These are phyloP conservation scores for Carettochelys insculpta DNA, from an alignment of 2,113 vertebrate genomes.

Conservation along the genomic window DNA sequence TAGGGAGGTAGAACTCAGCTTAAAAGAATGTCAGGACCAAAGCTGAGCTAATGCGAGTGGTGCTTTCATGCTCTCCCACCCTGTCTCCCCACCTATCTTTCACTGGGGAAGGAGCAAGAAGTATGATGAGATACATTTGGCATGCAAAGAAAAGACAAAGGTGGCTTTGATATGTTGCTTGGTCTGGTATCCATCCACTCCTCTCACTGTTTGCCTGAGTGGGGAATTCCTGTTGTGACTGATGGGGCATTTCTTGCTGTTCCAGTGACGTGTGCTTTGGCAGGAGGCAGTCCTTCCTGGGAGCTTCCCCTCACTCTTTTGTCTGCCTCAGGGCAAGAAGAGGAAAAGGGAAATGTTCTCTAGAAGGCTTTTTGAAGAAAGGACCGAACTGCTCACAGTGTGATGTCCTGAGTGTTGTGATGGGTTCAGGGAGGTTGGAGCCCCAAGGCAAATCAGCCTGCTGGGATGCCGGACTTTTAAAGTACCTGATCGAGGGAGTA, in stretches of 20 bases:
- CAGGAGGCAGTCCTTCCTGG: background rate
- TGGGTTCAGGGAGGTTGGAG: background rate
- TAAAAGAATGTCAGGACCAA: slow-evolving; percentile 9
- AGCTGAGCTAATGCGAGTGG: slow-evolving; percentile 19
- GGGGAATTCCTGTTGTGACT: background rate
- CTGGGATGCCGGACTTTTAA: background rate
- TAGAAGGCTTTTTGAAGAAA: background rate
- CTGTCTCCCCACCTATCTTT: background rate
- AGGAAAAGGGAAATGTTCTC: background rate
- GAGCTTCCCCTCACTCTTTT: background rate
- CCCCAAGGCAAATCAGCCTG: background rate
- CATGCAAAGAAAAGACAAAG: background rate
- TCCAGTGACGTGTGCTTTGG: background rate
- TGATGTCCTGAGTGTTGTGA: background rate
- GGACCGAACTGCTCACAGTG: background rate
- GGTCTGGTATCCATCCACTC: background rate
- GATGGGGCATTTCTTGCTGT: background rate
- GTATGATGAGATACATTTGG: background rate
- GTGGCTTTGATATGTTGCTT: background rate
- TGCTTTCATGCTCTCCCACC: background rate
- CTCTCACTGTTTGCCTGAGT: background rate
- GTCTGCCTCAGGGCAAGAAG: background rate
- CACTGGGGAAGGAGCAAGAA: background rate
- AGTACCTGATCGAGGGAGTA: background rate
- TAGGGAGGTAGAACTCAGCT: slow-evolving; percentile 41